Base-by-base conservation (phyloP, 2,113 vertebrate genomes). In the Recurvirostra avosetta region DNA sequence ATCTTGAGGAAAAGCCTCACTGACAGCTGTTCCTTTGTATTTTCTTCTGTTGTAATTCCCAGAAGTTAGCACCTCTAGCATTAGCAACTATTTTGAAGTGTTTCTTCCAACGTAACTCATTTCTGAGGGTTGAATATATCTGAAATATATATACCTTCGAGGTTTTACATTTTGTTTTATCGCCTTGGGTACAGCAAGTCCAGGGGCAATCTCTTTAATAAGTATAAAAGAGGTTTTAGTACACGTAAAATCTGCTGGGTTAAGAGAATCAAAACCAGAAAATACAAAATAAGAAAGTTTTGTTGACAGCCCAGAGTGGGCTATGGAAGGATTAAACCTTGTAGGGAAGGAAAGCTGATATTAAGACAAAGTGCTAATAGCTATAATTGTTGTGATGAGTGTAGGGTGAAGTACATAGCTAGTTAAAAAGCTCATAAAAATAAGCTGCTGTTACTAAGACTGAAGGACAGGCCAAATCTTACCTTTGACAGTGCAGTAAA, bases 121-220 rank as follows among this genome's bases (percentile, higher is more conserved):
- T 68, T 71, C 23, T 91, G 27, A 56, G 5, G 34, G 15, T 29
- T 78, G 9, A 61, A 34, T 62, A 7, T 53, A 19, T 71, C 76
- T 89, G n/a, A 72, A 89, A 78, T 65, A 55, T 15, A 12, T 55
- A 66, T 52, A 8, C 4, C 25, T 71, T 86, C 23, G 49, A 68
- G 41, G 5, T 61, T 52, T 79, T 36, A 29, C 30, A 38, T 2
- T 0, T 81, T 91, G 15, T 78, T 87, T 78, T 68, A 36, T 65
- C 1, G 1, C 34, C 21, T 50, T 4, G 1, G 11, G 15, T n/a
- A 58, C 0, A 1, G 29, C 20, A 94, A 77, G 15, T 67, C 25
- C 17, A 49, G 55, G 11, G 40, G 7, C 22, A 73, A 55, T 63
- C 17, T 67, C 47, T 80, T 89, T 36, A 65, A 13, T 81, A 71